Conservation (phyloP, 1,140 invertebrate species). For the Aphaenogaster rudis region DNA sequence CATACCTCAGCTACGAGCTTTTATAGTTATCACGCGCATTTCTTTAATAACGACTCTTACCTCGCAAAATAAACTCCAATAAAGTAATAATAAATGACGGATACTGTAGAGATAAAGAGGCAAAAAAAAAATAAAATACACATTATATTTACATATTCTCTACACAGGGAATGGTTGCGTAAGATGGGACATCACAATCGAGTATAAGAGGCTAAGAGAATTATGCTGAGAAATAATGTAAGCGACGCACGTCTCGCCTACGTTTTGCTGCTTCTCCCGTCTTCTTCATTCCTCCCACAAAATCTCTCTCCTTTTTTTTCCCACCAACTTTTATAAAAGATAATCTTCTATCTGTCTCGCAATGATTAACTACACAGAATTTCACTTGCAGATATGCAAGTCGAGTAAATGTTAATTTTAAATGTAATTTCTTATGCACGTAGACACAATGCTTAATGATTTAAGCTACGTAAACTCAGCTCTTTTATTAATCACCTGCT, state of each 20-base stretch:
- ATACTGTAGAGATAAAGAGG: background rate
- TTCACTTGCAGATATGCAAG: background rate
- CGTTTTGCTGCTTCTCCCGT: conserved; percentile 77
- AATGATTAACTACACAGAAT: conserved; percentile 54
- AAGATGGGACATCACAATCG: conserved; percentile 56
- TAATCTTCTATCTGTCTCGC: conserved; percentile 5
- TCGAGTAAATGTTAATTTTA: conserved; percentile 16
- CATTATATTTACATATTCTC: background rate
- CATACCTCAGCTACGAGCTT: background rate
- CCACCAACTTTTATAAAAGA: conserved; percentile 48
- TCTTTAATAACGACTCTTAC: background rate
- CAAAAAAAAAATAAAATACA: background rate
- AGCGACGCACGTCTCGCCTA: conserved; percentile 79
- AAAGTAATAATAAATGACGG: background rate
- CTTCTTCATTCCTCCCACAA: conserved; percentile 56
- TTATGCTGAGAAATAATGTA: conserved; percentile 71
- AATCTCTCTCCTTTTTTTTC: conserved; percentile 47
- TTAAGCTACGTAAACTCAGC: background rate
- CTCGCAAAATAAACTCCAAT: background rate
- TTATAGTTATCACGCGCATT: background rate
- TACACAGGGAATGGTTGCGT: background rate
- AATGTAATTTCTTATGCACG: background rate
- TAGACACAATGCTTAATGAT: background rate
- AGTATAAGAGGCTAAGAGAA: conserved; percentile 66
- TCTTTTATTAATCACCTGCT: background rate